Evolutionary conservation across 2,113 vertebrate species (phyloP).

Genomic region (Eudyptes chrysolophus): DNA sequence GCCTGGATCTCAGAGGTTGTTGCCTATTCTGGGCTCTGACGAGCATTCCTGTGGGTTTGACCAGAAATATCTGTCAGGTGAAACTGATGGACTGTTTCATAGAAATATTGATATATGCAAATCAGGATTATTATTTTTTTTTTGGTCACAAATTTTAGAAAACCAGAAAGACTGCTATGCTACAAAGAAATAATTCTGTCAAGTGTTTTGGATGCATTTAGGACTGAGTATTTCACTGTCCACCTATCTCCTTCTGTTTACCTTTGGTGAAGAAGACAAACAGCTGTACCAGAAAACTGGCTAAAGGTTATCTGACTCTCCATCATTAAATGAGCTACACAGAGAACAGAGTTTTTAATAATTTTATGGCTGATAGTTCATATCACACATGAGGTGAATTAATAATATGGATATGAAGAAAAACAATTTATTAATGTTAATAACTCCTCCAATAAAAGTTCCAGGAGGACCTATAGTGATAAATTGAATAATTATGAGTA

Average conservation of each 20-base stretch:
- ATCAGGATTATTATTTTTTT: not conserved
- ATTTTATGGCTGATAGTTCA: constrained; percentile 71
- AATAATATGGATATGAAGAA: constrained; percentile 77
- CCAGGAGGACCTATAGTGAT: constrained; percentile 80
- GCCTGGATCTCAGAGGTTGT: not conserved
- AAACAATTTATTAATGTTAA: constrained; percentile 86
- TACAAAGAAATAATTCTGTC: not conserved
- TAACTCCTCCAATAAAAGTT: constrained; percentile 81
- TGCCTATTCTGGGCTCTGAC: not conserved
- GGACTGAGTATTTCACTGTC: not conserved
- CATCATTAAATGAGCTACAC: constrained; percentile 13
- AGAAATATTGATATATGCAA: not conserved
- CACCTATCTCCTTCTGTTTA: not conserved
- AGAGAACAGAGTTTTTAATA: constrained; percentile 30
- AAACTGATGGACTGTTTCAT: not conserved
- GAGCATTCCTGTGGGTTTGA: not conserved
- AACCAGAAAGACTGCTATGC: not conserved
- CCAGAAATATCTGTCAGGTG: not conserved
- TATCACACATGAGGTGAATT: constrained; percentile 76
- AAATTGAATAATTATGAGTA: constrained; percentile 83
- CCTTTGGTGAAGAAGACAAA: not conserved
- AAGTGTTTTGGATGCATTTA: not conserved
- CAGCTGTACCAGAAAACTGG: not conserved
- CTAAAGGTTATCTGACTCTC: constrained; percentile 39
- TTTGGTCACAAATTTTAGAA: not conserved